phyloP scores from a whole-genome alignment of 2,113 vertebrate genomes.

The Melanerpes aurifrons region DNA sequence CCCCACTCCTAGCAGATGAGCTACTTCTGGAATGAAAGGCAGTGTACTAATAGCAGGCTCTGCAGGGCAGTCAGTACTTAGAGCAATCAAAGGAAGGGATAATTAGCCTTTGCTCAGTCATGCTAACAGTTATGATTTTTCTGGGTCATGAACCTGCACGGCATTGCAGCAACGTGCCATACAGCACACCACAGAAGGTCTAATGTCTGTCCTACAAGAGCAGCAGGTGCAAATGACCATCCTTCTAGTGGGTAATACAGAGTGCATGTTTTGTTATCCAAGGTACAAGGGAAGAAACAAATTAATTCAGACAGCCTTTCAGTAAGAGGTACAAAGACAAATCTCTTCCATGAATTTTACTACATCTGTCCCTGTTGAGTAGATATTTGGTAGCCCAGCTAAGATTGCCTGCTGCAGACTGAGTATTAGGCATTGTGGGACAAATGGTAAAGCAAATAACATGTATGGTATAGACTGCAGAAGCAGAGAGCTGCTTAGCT shows the following conservation, averaged over 20 bases:
- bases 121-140: constrained; percentile 8
- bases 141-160: not conserved
- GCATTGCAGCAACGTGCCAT: not conserved
- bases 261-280: not conserved
- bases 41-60: not conserved
- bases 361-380: not conserved
- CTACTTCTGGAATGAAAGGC: not conserved
- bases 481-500: not conserved
- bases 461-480: not conserved
- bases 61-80: not conserved
- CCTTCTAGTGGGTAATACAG: not conserved
- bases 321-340: not conserved
- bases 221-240: not conserved
- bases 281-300: not conserved
- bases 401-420: not conserved
- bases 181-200: not conserved
- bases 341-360: not conserved
- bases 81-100: constrained; percentile 28
- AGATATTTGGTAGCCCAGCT: not conserved
- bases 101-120: constrained; percentile 40
- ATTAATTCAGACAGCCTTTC: not conserved
- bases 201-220: not conserved
- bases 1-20: not conserved
- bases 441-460: not conserved
- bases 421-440: not conserved